phyloP scores from a whole-genome alignment of 2,888 invertebrate species.

The Pristionchus entomophagus region DNA sequence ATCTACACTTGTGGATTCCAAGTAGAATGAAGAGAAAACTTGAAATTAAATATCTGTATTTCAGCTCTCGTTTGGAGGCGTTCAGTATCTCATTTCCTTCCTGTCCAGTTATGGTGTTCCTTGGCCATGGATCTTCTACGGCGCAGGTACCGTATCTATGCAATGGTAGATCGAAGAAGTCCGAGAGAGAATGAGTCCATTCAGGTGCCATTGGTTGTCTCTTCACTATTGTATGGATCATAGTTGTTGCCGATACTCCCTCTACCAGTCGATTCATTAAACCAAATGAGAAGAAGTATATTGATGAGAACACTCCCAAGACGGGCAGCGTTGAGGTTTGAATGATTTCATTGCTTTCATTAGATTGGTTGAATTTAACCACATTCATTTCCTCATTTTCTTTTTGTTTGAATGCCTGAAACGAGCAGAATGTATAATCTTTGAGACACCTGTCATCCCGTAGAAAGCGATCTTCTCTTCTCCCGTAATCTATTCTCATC shows the following conservation, averaged over 20 bases:
- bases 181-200: no score
- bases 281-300: not conserved
- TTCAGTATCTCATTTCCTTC: constrained; percentile 15
- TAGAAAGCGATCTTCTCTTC: constrained; percentile 5
- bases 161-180: no score
- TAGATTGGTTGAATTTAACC: not conserved
- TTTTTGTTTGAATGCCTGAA: no score
- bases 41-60: not conserved
- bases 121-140: constrained; percentile 30
- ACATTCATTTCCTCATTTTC: no score
- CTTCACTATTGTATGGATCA: not conserved
- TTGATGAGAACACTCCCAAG: constrained; percentile 15
- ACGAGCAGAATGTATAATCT: no score
- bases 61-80: constrained; percentile 31
- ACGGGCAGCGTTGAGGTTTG: not conserved
- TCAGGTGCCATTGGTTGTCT: constrained; percentile 4
- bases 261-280: not conserved
- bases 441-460: not conserved
- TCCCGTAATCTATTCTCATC: not conserved
- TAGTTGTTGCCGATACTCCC: constrained; percentile 5
- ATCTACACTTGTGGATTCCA: constrained; percentile 41
- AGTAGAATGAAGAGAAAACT: not conserved
- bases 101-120: not conserved
- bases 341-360: not conserved
- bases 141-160: no score